Evolutionary conservation across 2,888 invertebrate genomes (phyloP), one percentile per base, ranked within the genome.

Genomic region (Sarcophaga rosellei): DNA sequence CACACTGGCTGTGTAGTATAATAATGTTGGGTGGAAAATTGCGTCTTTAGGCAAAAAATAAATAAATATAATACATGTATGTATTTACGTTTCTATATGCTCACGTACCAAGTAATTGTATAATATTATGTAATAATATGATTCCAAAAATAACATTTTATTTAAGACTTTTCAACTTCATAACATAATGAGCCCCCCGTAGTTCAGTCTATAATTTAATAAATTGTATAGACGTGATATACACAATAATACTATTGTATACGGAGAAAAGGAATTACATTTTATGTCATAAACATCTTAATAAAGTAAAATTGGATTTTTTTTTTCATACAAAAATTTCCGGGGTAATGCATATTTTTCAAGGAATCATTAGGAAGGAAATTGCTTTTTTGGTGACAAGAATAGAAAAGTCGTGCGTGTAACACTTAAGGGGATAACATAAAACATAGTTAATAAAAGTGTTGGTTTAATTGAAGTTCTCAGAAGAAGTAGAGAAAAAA

Each of bases 1-100:
- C 23, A 2, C 12, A 62, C 15, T 23, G n/a, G 4, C 2, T 61
- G 0, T 8, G 11, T 61, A n/a, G 21, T 20, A 12, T 44, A 73
- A 59, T 35, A 61, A 25, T 59, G 35, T 45, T 23, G 63, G 63
- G 23, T 66, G 45, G 47, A 76, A 75, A 47, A 76, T 45, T 53
- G 10, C 6, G 35, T 35, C 35, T 35, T 35, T 17, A 61, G 17
- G 15, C 4, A 15, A 15, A 15, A 1, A 47, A 15, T 3, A 47
- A 15, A 47, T 12, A 15, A 15, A 15, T 47, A 4, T 47, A 15
- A 47, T 47, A 15, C 47, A 47, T 15, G 47, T 15, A 25, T 25
- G 45, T 59, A 10, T 59, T 15, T 59, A 62, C n/a, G 15, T 12
- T 21, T 53, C 10, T 35, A 35, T 8, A 35, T 35, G 8, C 35